Evolutionary conservation across 2,797 vertebrate genomes (phyloP), one percentile per base, ranked within the genome.

Genomic region (Onychomys leucogaster): DNA sequence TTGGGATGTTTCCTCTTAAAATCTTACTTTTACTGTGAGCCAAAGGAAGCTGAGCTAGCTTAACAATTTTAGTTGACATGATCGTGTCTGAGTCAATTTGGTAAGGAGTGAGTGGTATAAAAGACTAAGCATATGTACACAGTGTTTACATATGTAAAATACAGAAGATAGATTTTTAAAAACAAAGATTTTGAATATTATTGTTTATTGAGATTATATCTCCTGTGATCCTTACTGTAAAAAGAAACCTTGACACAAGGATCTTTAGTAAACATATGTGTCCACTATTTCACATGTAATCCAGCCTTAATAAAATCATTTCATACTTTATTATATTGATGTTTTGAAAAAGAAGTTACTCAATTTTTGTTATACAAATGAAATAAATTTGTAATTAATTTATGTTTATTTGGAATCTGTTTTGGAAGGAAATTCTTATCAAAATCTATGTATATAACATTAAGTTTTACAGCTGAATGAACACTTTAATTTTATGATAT

Each of bases 71-170:
- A 67, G 61, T 14, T 25, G 14, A n/a, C 32, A n/a, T 0, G 43
- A 25, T 34, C 10, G 1, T 34, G n/a, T 25, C 2, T 2, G 32
- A 67, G 2, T 21, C 63, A 85, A 2, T 23, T 65, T 49, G 61
- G 43, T 23, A 46, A 67, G 29, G 43, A 5, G 17, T 25, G 29
- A 34, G 19, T 43, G 59, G 21, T 4, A 34, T 4, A 34, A 49
- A 43, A 83, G n/a, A 32, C 9, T 2, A 49, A 29, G 8, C 29
- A 13, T 5, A 21, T 11, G 16, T 25, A 49, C 29, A n/a, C 11
- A 8, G 3, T 67, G 61, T 3, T 2, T 23, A 12, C 0, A 3
- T 32, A 7, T 46, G 17, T 5, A 49, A 23, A 34, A 21, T 4
- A 85, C 82, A 85, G 82, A 13, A 43, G 27, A 27, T 17, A 49